Evolutionary conservation across 2,797 vertebrate species (phyloP).

Genomic region (Gadopsis bispinosus): DNA sequence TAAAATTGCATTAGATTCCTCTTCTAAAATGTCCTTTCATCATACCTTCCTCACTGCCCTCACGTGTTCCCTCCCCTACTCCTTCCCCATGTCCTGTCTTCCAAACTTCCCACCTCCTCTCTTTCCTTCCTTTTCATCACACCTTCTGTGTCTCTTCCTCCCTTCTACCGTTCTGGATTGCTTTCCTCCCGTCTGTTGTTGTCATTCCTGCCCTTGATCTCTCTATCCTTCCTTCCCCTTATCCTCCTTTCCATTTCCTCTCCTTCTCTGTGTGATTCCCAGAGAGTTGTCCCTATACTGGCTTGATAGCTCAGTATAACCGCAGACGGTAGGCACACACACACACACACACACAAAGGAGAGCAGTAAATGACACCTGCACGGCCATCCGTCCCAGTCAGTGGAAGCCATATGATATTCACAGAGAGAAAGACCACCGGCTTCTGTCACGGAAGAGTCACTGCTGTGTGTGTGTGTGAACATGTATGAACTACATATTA

Average conservation of each 20-base stretch:
- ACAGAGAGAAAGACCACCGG: conserved; percentile 30
- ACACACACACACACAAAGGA: conserved; percentile 21
- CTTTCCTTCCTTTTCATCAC: neutral
- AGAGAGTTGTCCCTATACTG: conserved; percentile 33
- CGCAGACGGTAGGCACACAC: conserved; percentile 21
- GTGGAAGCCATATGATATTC: conserved; percentile 58
- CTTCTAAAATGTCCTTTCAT: neutral
- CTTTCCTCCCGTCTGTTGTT: conserved; percentile 1
- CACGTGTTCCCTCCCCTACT: neutral
- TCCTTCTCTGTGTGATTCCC: neutral
- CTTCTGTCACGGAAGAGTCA: conserved; percentile 55
- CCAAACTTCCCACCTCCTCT: neutral
- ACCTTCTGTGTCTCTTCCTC: neutral
- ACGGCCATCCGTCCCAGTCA: conserved; percentile 52
- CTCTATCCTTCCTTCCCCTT: neutral
- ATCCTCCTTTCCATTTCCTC: conserved; percentile 7
- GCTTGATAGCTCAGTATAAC: conserved; percentile 29
- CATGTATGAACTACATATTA: conserved; percentile 22
- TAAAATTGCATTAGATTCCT: too few species aligned
- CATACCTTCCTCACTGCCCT: neutral
- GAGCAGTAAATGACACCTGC: conserved; percentile 51
- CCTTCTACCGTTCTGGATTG: neutral
- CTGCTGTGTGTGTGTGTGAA: conserved; percentile 18
- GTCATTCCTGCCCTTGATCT: conserved; percentile 1
- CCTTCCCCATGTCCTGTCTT: neutral